Conservation (phyloP, 2,888 invertebrate genomes). For the Clusia tigrina region DNA sequence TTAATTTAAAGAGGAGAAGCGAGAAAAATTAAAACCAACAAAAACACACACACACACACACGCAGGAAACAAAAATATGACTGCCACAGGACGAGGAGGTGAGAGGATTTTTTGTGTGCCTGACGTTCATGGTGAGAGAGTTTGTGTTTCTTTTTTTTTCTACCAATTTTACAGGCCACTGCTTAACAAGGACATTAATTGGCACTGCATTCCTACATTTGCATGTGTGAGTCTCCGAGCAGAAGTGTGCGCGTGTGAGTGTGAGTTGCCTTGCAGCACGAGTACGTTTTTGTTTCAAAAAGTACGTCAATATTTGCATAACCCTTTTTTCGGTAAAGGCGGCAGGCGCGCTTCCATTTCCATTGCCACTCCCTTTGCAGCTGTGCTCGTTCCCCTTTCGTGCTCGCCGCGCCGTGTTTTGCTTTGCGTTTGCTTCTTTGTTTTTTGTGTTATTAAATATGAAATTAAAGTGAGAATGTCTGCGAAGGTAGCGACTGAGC, state of each 20-base stretch:
- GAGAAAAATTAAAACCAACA: background rate
- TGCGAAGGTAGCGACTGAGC: too few relatives aligned
- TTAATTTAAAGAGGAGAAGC: background rate
- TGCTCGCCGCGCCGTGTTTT: too few relatives aligned
- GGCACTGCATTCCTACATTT: conserved; percentile 39
- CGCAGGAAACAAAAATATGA: background rate
- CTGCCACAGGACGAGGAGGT: background rate
- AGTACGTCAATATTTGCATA: conserved; percentile 56
- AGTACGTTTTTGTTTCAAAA: conserved; percentile 18
- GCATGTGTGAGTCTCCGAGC: conserved; percentile 16
- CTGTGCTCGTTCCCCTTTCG: background rate
- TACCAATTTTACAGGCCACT: conserved; percentile 58
- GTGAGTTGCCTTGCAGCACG: conserved; percentile 21
- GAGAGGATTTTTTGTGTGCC: background rate
- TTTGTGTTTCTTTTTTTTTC: conserved; percentile 56
- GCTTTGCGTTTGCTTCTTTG: too few relatives aligned
- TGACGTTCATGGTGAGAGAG: too few relatives aligned
- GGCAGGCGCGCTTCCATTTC: background rate
- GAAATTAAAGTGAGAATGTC: too few relatives aligned
- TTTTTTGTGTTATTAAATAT: too few relatives aligned
- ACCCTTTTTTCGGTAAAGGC: conserved; percentile 43
- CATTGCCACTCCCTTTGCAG: too few relatives aligned
- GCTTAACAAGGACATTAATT: conserved; percentile 60
- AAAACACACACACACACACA: conserved; percentile 16
- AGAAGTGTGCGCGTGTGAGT: background rate